Base-by-base conservation (phyloP, 2,888 invertebrate genomes). In the Apeira syringaria region DNA sequence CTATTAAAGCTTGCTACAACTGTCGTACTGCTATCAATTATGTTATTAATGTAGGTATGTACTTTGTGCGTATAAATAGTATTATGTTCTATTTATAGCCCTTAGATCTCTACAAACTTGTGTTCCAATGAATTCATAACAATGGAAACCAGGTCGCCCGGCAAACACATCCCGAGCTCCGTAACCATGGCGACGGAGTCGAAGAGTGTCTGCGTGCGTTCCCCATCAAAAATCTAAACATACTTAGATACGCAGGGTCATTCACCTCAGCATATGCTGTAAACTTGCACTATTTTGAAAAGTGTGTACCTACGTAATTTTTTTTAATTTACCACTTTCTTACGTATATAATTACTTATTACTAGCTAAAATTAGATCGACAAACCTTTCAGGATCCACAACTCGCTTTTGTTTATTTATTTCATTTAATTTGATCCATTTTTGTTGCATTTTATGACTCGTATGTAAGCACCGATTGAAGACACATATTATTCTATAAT, bases 231-330 rank as follows among this genome's bases (percentile, higher is more conserved):
- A 56, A 56, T 56, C 59, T 60, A 62, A 31, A 26, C 41, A 17
- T 54, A 63, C 62, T 59, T 59, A 53, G 56, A 67, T 56, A 61
- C 49, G 50, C 41, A 44, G 53, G 75, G 63, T 75, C 74, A 40
- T 68, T 74, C 63, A 75, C 74, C 76, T 56, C 50, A 8, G 32
- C 39, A 35, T 49, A 47, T 68, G 67, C 62, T 64, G 56, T 56
- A 59, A 50, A 36, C 43, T 46, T 13, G 24, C 11, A 11, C 12
- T 18, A 18, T 13, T 5, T 2, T 6, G 1, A n/a, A n/a, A n/a
- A n/a, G n/a, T n/a, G n/a, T n/a, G n/a, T n/a, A n/a, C n/a, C n/a
- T n/a, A n/a, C n/a, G n/a, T n/a, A n/a, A n/a, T n/a, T n/a, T n/a
- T n/a, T n/a, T n/a, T n/a, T n/a, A n/a, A n/a, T n/a, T n/a, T n/a